Percentiles rank a stretch among this genome's conserved stretches.
Evolutionary conservation across 2,797 vertebrate genomes (phyloP).

Genomic region (Enteromius radiatus): DNA sequence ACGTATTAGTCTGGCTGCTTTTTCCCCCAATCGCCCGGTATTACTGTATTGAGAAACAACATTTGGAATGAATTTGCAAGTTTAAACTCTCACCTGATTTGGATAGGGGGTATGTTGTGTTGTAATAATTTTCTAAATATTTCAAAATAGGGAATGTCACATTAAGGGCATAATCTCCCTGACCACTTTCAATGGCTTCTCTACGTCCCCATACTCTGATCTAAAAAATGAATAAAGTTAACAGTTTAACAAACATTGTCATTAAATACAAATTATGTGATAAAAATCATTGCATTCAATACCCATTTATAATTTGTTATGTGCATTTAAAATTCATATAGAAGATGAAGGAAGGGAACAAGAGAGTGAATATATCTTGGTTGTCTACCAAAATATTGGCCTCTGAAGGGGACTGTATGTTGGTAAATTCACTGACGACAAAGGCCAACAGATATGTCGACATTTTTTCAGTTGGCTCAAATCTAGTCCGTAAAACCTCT

Average conservation of each 20-base stretch:
- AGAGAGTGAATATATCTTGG: background rate
- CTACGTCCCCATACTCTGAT: constrained; percentile 89
- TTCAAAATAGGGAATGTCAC: constrained; percentile 81
- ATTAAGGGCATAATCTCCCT: constrained; percentile 79
- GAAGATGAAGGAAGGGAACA: background rate
- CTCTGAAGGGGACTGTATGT: fast-evolving
- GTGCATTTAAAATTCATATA: background rate
- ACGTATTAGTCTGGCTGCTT: background rate
- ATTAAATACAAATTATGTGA: background rate
- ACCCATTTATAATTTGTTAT: background rate
- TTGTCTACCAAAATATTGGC: constrained; percentile 66
- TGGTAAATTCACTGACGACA: constrained; percentile 82
- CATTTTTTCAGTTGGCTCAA: constrained; percentile 83
- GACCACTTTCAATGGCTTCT: constrained; percentile 69
- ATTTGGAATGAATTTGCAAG: background rate
- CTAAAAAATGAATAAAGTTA: constrained; percentile 67
- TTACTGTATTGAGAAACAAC: background rate
- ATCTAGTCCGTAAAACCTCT: constrained; percentile 72
- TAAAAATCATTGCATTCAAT: background rate
- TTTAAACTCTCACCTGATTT: constrained; percentile 82
- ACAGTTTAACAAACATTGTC: no score
- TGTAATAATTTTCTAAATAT: constrained; percentile 83
- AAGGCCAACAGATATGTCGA: constrained; percentile 93
- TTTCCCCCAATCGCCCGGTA: background rate
- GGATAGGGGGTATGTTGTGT: constrained; percentile 79